Percentiles rank a stretch among this genome's conserved stretches.
phyloP scores from a whole-genome alignment of 2,888 invertebrate genomes.

The Dendrolimus houi region DNA sequence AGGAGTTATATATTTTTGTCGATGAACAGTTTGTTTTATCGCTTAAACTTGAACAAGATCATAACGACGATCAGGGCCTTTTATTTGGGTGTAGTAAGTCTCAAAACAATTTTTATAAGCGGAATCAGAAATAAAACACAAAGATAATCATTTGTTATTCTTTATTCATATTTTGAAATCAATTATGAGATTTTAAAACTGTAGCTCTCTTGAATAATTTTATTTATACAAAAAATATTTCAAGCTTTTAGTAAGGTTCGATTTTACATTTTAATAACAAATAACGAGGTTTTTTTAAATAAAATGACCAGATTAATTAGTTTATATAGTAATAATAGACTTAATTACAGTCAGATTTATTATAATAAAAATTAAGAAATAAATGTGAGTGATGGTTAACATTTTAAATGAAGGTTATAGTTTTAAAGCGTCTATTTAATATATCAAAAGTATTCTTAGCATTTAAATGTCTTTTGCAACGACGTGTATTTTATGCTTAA shows the following conservation, averaged over 20 bases:
- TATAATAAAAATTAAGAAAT: slow-evolving; percentile 69
- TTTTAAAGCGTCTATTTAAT: slow-evolving; percentile 65
- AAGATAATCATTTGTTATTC: slow-evolving; percentile 53
- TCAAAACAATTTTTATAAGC: no score
- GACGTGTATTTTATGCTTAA: slow-evolving; percentile 58
- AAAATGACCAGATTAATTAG: slow-evolving; percentile 76
- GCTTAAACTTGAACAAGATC: no score
- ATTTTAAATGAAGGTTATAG: slow-evolving; percentile 64
- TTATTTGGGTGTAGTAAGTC: no score
- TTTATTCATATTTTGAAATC: slow-evolving; percentile 67
- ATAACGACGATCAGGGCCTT: no score
- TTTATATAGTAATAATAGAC: slow-evolving; percentile 66
- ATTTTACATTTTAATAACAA: slow-evolving; percentile 59
- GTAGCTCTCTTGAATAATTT: slow-evolving; percentile 62
- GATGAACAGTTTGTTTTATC: no score
- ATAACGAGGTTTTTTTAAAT: slow-evolving; percentile 75
- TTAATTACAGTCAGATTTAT: slow-evolving; percentile 64
- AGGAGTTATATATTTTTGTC: no score
- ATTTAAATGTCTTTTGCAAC: slow-evolving; percentile 65
- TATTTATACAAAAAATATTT: slow-evolving; percentile 65
- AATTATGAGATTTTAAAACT: slow-evolving; percentile 72
- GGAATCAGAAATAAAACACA: slow-evolving; percentile 13
- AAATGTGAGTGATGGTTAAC: slow-evolving; percentile 74
- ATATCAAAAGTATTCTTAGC: slow-evolving; percentile 66
- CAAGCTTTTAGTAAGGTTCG: slow-evolving; percentile 60